Conservation (phyloP, 2,113 vertebrate genomes). For the Leuciscus idus region DNA sequence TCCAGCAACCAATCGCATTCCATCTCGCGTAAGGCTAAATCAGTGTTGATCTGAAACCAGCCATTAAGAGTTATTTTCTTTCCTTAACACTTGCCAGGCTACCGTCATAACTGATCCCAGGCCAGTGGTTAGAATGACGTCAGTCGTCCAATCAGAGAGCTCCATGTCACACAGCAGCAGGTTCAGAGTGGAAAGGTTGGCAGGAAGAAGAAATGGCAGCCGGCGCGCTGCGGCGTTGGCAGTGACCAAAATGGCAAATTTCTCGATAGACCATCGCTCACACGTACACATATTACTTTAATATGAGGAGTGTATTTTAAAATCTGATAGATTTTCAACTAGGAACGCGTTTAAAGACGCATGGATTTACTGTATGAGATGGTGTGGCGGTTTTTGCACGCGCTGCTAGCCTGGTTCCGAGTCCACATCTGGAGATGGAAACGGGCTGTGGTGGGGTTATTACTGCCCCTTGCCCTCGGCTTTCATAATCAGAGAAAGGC, state of each 20-base stretch:
- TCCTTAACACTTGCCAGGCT: background rate
- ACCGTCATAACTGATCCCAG: background rate
- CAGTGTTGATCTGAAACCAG: slow-evolving; percentile 13
- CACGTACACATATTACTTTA: background rate
- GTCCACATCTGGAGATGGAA: slow-evolving; percentile 76
- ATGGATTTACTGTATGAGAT: slow-evolving; percentile 85
- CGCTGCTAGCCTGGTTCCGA: slow-evolving; percentile 78
- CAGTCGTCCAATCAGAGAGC: slow-evolving; percentile 73
- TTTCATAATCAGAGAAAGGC: slow-evolving; percentile 63
- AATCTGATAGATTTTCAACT: background rate
- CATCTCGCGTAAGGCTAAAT: background rate
- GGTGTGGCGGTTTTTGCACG: slow-evolving; percentile 83
- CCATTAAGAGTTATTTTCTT: background rate
- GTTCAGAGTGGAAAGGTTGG: slow-evolving; percentile 75
- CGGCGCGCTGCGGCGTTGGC: slow-evolving; percentile 66
- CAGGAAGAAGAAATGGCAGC: slow-evolving; percentile 77
- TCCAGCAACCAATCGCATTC: slow-evolving; percentile 1
- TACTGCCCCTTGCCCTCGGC: slow-evolving; percentile 68
- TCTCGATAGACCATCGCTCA: slow-evolving; percentile 23
- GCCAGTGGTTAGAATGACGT: background rate
- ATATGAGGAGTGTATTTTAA: background rate
- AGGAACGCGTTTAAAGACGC: background rate
- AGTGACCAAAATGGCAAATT: slow-evolving; percentile 45
- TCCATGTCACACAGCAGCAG: slow-evolving; percentile 66
- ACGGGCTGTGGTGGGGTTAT: slow-evolving; percentile 72